phyloP scores from a whole-genome alignment of 2,113 vertebrate genomes.

The Prunella fulvescens region DNA sequence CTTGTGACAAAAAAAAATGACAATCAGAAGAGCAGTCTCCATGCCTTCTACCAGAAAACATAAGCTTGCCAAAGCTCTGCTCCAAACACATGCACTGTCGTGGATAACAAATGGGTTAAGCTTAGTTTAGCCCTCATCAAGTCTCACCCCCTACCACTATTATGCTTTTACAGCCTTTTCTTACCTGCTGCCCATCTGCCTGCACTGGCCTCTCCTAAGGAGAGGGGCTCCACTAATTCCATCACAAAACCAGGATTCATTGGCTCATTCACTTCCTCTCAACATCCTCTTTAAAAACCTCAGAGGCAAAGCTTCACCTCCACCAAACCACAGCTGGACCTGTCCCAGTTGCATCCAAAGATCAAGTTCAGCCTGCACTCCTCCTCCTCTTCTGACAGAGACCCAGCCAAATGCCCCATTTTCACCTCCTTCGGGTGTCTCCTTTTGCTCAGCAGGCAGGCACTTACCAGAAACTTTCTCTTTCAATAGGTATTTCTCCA shows the following conservation, averaged over 20 bases:
- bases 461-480: neutral
- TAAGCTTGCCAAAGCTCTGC: neutral
- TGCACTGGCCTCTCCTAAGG: neutral
- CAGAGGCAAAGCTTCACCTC: neutral
- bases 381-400: neutral
- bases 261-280: neutral
- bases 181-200: neutral
- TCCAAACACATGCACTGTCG: neutral
- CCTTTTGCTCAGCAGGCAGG: neutral
- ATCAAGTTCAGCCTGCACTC: neutral
- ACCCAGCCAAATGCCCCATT: accelerated
- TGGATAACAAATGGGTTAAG: neutral
- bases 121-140: neutral
- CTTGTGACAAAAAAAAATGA: neutral
- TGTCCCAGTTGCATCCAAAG: accelerated
- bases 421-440: neutral
- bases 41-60: neutral
- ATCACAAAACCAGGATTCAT: neutral
- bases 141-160: neutral
- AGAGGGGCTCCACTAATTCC: neutral
- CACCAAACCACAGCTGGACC: neutral
- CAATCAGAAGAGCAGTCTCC: neutral
- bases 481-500: neutral
- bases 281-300: neutral
- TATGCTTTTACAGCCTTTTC: neutral